Conservation (phyloP, 2,797 vertebrate genomes). For the Ataeniobius toweri region DNA sequence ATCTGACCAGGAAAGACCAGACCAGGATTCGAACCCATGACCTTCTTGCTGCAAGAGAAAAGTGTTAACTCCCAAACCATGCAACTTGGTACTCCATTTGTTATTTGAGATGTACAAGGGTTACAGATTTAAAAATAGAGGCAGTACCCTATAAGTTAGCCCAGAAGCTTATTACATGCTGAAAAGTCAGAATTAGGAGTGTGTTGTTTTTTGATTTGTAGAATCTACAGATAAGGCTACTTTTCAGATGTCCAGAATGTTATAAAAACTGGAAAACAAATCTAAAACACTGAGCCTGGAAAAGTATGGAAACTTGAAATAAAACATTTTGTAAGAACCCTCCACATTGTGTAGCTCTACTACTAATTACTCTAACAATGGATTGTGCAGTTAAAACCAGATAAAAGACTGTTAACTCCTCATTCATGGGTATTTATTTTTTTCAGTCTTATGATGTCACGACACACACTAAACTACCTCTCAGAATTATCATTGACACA, state of each 20-base stretch:
- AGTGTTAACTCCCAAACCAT: neutral
- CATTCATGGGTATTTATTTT: neutral
- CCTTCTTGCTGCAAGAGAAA: neutral
- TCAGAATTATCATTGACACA: too few relatives aligned
- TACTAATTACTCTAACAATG: neutral
- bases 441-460: neutral
- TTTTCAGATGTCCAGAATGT: neutral
- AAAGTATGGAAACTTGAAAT: neutral
- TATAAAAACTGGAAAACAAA: neutral
- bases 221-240: neutral
- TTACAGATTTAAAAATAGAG: too few relatives aligned
- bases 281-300: neutral
- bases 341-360: neutral
- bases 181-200: neutral
- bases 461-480: neutral
- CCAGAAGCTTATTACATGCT: neutral
- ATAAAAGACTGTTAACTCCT: neutral
- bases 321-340: neutral
- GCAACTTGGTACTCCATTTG: neutral
- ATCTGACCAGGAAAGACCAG: neutral
- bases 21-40: neutral
- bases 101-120: neutral
- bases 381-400: neutral
- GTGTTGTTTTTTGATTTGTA: neutral
- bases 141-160: neutral